These are phyloP conservation scores for Cyprinodon tularosa DNA, from an alignment of 2,113 vertebrate species.

Conservation along the genomic window DNA sequence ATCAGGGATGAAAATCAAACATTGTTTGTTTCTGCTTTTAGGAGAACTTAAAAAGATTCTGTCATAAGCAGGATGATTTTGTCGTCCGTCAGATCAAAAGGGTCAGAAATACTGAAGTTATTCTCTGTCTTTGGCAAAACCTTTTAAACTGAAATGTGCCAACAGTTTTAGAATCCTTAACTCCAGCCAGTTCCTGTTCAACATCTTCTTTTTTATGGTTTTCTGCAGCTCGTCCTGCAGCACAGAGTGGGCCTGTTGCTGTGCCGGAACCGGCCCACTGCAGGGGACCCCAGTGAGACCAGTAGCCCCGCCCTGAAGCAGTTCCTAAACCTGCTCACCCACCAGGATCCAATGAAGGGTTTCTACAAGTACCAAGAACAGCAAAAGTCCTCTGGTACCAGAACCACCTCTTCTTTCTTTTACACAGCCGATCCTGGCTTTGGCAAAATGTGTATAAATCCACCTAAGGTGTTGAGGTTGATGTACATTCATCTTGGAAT, in stretches of 20 bases:
- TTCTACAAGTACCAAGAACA: not conserved
- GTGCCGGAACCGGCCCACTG: not conserved
- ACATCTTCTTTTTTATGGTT: constrained; percentile 3
- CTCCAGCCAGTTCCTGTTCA: not conserved
- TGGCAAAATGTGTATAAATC: not conserved
- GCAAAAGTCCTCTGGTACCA: constrained; percentile 9
- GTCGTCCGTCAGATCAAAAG: too few species aligned
- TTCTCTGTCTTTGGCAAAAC: not conserved
- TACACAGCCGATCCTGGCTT: not conserved
- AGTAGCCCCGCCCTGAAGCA: constrained; percentile 14
- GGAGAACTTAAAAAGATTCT: too few species aligned
- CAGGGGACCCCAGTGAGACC: not conserved
- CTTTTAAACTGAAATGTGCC: not conserved
- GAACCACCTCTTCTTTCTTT: not conserved
- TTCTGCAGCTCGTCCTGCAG: constrained; percentile 13
- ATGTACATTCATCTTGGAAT: too few species aligned
- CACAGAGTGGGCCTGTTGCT: constrained; percentile 9
- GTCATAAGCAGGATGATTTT: too few species aligned
- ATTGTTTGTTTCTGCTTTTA: too few species aligned
- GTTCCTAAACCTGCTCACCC: constrained; percentile 13
- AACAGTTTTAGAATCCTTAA: not conserved
- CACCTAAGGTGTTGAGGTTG: not conserved
- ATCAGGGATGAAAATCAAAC: too few species aligned
- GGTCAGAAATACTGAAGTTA: too few species aligned
- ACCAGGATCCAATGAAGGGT: not conserved